Conservation (phyloP, 2,888 invertebrate genomes). For the Charanyca ferruginea region DNA sequence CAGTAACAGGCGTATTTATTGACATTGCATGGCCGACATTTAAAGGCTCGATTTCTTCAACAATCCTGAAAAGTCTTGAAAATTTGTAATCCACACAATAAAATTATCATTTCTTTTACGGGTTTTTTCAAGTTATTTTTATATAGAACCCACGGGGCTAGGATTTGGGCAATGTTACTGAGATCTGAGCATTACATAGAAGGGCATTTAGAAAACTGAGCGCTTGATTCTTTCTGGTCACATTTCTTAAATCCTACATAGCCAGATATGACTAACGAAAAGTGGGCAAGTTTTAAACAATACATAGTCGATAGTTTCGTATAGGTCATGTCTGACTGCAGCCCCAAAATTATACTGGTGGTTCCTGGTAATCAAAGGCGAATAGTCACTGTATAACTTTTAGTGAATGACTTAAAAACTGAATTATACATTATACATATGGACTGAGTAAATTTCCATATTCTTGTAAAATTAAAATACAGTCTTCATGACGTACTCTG, state of each 20-base stretch:
- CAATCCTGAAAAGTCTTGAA: slow-evolving; percentile 55
- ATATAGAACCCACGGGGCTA: slow-evolving; percentile 11
- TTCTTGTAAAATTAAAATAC: neutral
- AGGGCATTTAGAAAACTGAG: slow-evolving; percentile 3
- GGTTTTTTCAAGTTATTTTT: slow-evolving; percentile 39
- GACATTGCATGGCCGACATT: slow-evolving; percentile 25
- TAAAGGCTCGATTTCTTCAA: slow-evolving; percentile 33
- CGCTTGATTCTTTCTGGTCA: slow-evolving; percentile 15
- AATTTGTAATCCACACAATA: slow-evolving; percentile 38
- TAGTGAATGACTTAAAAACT: neutral
- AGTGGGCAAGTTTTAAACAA: neutral
- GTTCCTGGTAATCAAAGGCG: slow-evolving; percentile 4
- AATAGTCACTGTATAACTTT: slow-evolving; percentile 27
- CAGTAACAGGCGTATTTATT: slow-evolving; percentile 36
- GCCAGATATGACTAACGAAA: slow-evolving; percentile 9
- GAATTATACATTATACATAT: slow-evolving; percentile 2
- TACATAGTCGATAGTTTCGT: neutral
- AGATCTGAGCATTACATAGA: slow-evolving; percentile 10
- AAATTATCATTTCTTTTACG: slow-evolving; percentile 67
- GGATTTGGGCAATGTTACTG: slow-evolving; percentile 32
- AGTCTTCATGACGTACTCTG: slow-evolving; percentile 17
- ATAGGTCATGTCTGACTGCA: slow-evolving; percentile 26
- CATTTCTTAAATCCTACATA: slow-evolving; percentile 28
- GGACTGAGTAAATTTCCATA: neutral
- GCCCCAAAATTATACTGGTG: slow-evolving; percentile 3